Evolutionary conservation across 2,113 vertebrate genomes (phyloP).

Genomic region (Puntigrus tetrazona): DNA sequence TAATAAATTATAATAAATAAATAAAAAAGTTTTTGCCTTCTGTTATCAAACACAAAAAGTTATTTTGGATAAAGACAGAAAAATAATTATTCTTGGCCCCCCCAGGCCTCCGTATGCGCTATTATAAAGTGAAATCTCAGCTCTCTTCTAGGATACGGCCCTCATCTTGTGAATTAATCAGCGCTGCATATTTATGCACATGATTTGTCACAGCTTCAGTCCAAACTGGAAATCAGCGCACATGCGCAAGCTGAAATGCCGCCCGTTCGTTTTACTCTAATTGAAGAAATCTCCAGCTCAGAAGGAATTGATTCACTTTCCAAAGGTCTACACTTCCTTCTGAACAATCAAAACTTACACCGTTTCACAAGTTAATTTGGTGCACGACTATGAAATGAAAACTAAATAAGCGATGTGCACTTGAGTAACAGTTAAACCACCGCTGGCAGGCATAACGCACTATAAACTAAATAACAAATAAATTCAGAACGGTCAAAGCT

Average conservation of each 20-base stretch:
- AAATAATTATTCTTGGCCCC: background rate
- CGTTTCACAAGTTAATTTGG: background rate
- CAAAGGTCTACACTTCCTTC: background rate
- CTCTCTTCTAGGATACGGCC: background rate
- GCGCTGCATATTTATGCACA: conserved; percentile 6
- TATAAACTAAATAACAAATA: background rate
- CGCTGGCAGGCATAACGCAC: background rate
- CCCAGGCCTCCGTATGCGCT: background rate
- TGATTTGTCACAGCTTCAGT: conserved; percentile 4
- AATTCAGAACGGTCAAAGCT: background rate
- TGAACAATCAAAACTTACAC: background rate
- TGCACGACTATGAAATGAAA: background rate
- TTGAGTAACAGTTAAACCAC: background rate
- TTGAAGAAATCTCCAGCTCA: background rate
- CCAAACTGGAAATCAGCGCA: background rate
- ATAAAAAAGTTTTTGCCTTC: background rate
- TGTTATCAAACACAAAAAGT: background rate
- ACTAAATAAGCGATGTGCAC: background rate
- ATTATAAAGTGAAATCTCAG: background rate
- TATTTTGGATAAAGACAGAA: background rate
- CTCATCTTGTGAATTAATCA: conserved; percentile 24
- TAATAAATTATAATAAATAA: background rate
- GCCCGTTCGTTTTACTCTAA: background rate
- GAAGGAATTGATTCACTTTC: background rate
- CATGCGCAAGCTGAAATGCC: background rate